These are phyloP conservation scores for Furcifer pardalis DNA, from an alignment of 2,797 vertebrate species.

Conservation along the genomic window DNA sequence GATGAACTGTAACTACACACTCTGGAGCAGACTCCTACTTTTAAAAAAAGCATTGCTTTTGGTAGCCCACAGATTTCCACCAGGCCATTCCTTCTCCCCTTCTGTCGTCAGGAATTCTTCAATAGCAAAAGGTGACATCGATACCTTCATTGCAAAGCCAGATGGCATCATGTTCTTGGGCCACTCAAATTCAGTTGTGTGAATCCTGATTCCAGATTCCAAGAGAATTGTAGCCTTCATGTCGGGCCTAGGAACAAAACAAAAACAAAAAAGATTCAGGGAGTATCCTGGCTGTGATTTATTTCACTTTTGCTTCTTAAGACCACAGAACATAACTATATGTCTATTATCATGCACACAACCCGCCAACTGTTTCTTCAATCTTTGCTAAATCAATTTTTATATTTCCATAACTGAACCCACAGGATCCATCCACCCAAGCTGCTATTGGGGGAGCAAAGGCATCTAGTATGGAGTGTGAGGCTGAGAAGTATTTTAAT, in stretches of 20 bases:
- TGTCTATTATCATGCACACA: neutral
- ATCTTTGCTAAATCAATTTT: neutral
- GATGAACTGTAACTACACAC: too few relatives aligned
- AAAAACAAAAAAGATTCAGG: neutral
- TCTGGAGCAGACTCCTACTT: too few relatives aligned
- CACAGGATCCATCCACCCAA: neutral
- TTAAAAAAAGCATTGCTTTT: too few relatives aligned
- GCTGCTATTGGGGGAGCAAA: neutral
- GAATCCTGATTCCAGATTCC: slow-evolving; percentile 93
- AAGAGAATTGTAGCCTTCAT: slow-evolving; percentile 91
- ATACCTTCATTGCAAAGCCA: slow-evolving; percentile 98
- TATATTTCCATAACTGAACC: neutral
- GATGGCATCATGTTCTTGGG: slow-evolving; percentile 98
- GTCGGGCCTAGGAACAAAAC: slow-evolving; percentile 82
- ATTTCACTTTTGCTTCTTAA: neutral
- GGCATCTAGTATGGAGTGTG: neutral
- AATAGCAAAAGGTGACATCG: rapidly evolving
- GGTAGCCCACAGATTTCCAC: too few relatives aligned
- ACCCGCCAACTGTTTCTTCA: neutral
- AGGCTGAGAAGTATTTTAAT: neutral
- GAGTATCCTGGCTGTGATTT: neutral
- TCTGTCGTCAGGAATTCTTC: neutral
- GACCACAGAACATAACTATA: neutral
- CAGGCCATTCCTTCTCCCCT: too few relatives aligned
- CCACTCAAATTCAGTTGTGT: slow-evolving; percentile 97